A percentile compares a stretch with the other conserved stretches of the same genome.
These are phyloP conservation scores for Hyles lineata DNA, from an alignment of 2,888 invertebrate genomes.

Conservation along the genomic window DNA sequence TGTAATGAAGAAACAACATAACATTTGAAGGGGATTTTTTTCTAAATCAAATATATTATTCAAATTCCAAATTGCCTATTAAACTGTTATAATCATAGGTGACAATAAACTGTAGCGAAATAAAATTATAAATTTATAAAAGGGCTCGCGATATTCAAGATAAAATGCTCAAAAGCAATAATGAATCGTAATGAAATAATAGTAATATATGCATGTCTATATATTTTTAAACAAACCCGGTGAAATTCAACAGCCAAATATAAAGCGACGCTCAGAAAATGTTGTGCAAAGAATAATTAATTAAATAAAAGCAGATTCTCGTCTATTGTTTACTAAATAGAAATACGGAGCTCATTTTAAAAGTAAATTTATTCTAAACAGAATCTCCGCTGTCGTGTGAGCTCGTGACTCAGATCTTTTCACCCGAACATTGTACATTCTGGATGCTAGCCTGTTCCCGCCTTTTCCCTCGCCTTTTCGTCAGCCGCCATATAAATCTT, in stretches of 20 bases:
- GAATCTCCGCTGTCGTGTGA: conserved; percentile 60
- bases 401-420: conserved; percentile 73
- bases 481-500: conserved; percentile 49
- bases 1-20: too few species aligned
- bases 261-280: conserved; percentile 4
- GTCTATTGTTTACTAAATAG: conserved; percentile 55
- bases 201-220: too few species aligned
- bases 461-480: conserved; percentile 71
- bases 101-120: too few species aligned
- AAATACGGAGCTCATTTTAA: conserved; percentile 59
- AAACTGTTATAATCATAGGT: too few species aligned
- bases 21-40: too few species aligned
- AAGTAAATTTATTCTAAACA: conserved; percentile 78
- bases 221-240: not conserved
- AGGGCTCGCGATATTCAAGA: too few species aligned
- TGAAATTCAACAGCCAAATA: conserved; percentile 8
- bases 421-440: conserved; percentile 76
- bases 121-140: too few species aligned
- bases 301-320: conserved; percentile 48
- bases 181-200: too few species aligned
- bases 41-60: too few species aligned
- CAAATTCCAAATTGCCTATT: too few species aligned
- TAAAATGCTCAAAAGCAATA: too few species aligned
- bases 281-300: conserved; percentile 41
- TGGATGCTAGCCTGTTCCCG: conserved; percentile 51